A percentile compares a stretch with the other conserved stretches of the same genome.
Conservation (phyloP, 2,113 vertebrate genomes). For the Tragelaphus imberbis region DNA sequence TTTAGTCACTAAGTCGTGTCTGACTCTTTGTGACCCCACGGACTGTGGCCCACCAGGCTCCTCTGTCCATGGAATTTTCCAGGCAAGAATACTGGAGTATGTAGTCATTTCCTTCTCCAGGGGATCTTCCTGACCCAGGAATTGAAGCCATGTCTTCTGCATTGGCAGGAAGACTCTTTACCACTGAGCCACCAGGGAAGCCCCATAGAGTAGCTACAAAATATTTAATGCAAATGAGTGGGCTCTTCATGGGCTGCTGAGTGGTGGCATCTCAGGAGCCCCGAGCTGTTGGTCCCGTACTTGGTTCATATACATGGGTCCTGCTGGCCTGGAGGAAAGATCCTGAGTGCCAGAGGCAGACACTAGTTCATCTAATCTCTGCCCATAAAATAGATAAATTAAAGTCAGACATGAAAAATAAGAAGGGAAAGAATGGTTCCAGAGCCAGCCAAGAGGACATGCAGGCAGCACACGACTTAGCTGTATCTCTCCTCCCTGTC, state of each 20-base stretch:
- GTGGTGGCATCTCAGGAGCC: neutral
- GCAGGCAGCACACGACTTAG: rapidly evolving
- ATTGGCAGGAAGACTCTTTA: neutral
- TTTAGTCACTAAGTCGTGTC: neutral
- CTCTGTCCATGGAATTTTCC: neutral
- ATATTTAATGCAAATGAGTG: neutral
- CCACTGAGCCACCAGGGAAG: neutral
- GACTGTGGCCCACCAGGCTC: neutral
- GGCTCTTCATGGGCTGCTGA: neutral
- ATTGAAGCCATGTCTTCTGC: neutral
- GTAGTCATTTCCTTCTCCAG: neutral
- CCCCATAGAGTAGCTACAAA: neutral
- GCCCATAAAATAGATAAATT: neutral
- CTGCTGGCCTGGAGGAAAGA: neutral
- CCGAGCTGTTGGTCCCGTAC: rapidly evolving
- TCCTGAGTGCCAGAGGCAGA: neutral
- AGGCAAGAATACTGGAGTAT: neutral
- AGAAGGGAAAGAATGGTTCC: neutral
- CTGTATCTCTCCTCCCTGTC: neutral
- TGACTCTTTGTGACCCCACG: neutral
- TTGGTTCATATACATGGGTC: neutral
- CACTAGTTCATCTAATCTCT: neutral
- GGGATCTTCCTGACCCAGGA: neutral
- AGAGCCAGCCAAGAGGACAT: neutral
- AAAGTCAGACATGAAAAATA: neutral